phyloP scores from a whole-genome alignment of 2,797 vertebrate species.

The Phrynocephalus forsythii region DNA sequence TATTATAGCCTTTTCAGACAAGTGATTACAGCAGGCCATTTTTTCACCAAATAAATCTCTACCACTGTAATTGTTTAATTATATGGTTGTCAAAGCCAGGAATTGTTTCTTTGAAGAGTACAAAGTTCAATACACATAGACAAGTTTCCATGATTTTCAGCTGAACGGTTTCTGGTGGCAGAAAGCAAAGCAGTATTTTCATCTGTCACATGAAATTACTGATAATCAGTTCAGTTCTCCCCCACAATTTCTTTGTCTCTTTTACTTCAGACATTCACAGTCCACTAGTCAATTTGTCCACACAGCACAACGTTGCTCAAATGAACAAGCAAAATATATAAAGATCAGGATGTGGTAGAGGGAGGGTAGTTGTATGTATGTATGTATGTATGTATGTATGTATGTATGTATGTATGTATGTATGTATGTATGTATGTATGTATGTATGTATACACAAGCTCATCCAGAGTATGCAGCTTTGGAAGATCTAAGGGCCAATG shows the following conservation, averaged over 20 bases:
- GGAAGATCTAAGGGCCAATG: too few species aligned
- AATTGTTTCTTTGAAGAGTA: not conserved
- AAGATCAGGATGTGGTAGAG: too few species aligned
- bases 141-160: conserved; percentile 3
- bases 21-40: conserved; percentile 23
- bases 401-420: not conserved
- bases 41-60: conserved; percentile 20
- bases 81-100: not conserved
- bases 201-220: conserved; percentile 25
- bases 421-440: not conserved
- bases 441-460: not conserved
- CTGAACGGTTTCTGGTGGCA: not conserved
- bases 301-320: not conserved
- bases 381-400: not conserved
- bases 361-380: not conserved
- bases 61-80: conserved; percentile 23
- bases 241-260: not conserved
- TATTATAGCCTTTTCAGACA: conserved; percentile 25
- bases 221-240: not conserved
- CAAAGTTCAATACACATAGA: not conserved
- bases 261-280: conserved; percentile 6
- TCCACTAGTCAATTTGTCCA: not conserved
- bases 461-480: too few species aligned
- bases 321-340: not conserved
- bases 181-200: conserved; percentile 2